Percentiles rank a stretch among this genome's conserved stretches.
phyloP scores from a whole-genome alignment of 2,888 invertebrate species.

The Spodoptera picta region DNA sequence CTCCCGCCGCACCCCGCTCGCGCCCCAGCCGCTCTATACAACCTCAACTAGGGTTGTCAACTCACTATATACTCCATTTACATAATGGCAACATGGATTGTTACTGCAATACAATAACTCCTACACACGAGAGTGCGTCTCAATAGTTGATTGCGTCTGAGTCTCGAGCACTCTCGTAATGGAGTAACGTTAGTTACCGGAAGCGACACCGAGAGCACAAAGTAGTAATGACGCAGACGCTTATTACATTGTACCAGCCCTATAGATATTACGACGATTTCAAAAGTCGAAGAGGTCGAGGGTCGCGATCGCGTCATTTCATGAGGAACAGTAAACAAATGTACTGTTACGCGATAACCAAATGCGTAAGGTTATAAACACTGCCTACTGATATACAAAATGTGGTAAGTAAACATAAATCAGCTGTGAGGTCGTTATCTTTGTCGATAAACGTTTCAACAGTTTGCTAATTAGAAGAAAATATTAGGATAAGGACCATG shows the following conservation, averaged over 20 bases:
- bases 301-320: conserved; percentile 58
- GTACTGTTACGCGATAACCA: conserved; percentile 51
- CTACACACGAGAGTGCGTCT: conserved; percentile 36
- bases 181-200: conserved; percentile 23
- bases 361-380: conserved; percentile 46
- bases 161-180: conserved; percentile 34
- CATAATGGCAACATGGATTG: conserved; percentile 48
- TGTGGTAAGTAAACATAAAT: conserved; percentile 43
- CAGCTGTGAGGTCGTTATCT: conserved; percentile 42
- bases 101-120: conserved; percentile 45
- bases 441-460: conserved; percentile 21
- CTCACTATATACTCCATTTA: conserved; percentile 60
- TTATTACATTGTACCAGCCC: conserved; percentile 56
- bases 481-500: conserved; percentile 14
- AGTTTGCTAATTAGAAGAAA: conserved; percentile 28
- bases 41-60: conserved; percentile 76
- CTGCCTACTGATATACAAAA: conserved; percentile 4
- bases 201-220: conserved; percentile 16
- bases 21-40: conserved; percentile 70
- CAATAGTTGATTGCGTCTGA: conserved; percentile 44
- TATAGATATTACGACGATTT: conserved; percentile 55
- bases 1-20: conserved; percentile 56
- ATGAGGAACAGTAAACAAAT: conserved; percentile 59
- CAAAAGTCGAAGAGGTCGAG: conserved; percentile 63
- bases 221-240: conserved; percentile 32